A percentile compares a stretch with the other conserved stretches of the same genome.
These are phyloP conservation scores for Mamestra brassicae DNA, from an alignment of 2,888 invertebrate genomes.

Conservation along the genomic window DNA sequence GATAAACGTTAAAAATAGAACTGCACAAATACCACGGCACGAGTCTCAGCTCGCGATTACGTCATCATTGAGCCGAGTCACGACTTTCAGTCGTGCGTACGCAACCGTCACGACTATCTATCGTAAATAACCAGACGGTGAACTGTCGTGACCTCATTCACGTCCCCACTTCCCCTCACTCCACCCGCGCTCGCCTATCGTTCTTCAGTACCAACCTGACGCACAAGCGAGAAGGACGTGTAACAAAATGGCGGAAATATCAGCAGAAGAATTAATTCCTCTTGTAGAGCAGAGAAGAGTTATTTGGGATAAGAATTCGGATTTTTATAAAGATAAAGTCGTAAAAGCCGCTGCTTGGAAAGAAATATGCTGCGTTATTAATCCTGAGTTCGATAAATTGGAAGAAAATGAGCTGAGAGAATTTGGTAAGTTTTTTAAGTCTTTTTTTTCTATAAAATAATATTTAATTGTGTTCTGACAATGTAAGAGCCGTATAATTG, in stretches of 20 bases:
- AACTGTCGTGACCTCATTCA: conserved; percentile 36
- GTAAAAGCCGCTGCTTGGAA: conserved; percentile 44
- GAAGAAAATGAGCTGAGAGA: conserved; percentile 31
- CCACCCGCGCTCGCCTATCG: neutral
- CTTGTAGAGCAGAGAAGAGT: conserved; percentile 50
- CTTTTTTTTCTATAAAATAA: neutral
- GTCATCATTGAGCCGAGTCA: conserved; percentile 28
- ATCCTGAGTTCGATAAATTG: conserved; percentile 36
- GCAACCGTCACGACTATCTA: conserved; percentile 9
- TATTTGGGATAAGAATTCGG: conserved; percentile 46
- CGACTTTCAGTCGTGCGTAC: conserved; percentile 22
- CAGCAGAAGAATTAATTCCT: conserved; percentile 47
- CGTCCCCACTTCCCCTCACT: neutral
- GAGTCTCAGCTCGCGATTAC: neutral
- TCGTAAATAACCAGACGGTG: conserved; percentile 31
- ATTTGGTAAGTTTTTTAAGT: conserved; percentile 20
- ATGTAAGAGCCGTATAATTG: neutral
- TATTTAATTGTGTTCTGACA: neutral
- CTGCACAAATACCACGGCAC: neutral
- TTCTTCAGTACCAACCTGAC: conserved; percentile 9
- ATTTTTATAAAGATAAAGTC: conserved; percentile 38
- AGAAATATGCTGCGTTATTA: conserved; percentile 45
- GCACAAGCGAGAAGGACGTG: conserved; percentile 15
- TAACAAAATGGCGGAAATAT: conserved; percentile 36
- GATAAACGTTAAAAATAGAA: neutral